A percentile compares a stretch with the other conserved stretches of the same genome.
These are phyloP conservation scores for Drosophila oshimai DNA, from an alignment of 1,140 invertebrate species.

Conservation along the genomic window DNA sequence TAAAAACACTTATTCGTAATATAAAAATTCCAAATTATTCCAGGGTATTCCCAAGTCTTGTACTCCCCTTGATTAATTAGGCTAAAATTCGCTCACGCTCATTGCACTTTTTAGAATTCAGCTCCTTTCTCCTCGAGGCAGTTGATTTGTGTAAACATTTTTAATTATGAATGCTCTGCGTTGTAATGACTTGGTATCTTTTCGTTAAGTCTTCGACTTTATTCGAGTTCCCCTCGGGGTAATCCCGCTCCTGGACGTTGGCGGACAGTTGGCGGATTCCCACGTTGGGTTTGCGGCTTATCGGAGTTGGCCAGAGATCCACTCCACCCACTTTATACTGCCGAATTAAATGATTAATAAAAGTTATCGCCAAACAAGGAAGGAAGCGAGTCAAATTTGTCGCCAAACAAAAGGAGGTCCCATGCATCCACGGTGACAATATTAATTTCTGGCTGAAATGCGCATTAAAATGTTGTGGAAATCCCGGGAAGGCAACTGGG, in stretches of 20 bases:
- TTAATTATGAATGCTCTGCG: constrained; percentile 68
- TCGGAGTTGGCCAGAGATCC: constrained; percentile 25
- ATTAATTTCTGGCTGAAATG: constrained; percentile 42
- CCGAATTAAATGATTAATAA: constrained; percentile 76
- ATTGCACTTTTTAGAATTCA: constrained; percentile 30
- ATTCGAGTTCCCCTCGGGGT: neutral
- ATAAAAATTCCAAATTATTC: neutral
- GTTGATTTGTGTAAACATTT: constrained; percentile 61
- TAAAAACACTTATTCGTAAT: too few relatives aligned
- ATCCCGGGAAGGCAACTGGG: constrained; percentile 3
- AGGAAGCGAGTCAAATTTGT: constrained; percentile 58
- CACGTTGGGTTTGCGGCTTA: constrained; percentile 57
- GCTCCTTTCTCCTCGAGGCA: neutral
- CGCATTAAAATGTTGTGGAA: constrained; percentile 27
- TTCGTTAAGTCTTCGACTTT: constrained; percentile 10
- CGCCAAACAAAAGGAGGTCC: constrained; percentile 18
- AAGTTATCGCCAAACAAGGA: constrained; percentile 45
- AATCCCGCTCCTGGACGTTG: constrained; percentile 10
- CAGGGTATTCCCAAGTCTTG: neutral
- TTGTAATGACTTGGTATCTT: constrained; percentile 74
- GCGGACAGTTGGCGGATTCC: constrained; percentile 53
- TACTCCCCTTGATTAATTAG: constrained; percentile 40
- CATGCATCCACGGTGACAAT: constrained; percentile 20
- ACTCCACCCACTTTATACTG: constrained; percentile 6
- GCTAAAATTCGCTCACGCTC: constrained; percentile 34